phyloP scores from a whole-genome alignment of 2,797 vertebrate species.

The Apogon hyalosoma region DNA sequence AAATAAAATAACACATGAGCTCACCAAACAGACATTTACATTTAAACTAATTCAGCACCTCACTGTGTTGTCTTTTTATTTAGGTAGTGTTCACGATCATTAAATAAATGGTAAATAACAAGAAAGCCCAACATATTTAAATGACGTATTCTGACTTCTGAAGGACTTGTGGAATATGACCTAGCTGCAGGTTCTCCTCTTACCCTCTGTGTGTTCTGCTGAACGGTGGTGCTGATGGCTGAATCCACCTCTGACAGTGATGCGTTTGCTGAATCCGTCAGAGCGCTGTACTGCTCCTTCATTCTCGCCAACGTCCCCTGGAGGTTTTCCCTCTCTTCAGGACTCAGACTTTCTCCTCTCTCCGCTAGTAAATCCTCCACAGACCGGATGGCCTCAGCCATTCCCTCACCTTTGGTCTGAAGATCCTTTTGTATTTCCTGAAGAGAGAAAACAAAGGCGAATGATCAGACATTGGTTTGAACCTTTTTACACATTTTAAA shows the following conservation, averaged over 20 bases:
- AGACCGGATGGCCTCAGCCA: slow-evolving; percentile 86
- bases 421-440: slow-evolving; percentile 92
- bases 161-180: no score
- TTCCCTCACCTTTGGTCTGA: slow-evolving; percentile 82
- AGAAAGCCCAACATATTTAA: no score
- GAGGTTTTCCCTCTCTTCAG: slow-evolving; percentile 83
- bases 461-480: neutral
- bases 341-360: slow-evolving; percentile 76
- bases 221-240: slow-evolving; percentile 88
- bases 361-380: slow-evolving; percentile 91
- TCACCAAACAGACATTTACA: no score
- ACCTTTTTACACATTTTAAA: neutral
- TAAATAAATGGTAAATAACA: no score
- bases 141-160: no score
- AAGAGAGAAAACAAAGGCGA: neutral
- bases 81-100: no score
- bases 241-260: slow-evolving; percentile 88
- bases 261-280: slow-evolving; percentile 84
- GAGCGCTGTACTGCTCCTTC: slow-evolving; percentile 88
- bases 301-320: slow-evolving; percentile 83
- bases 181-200: neutral
- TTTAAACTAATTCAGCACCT: no score
- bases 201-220: slow-evolving; percentile 95
- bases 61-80: no score
- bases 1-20: no score